Base-by-base conservation (phyloP, 2,888 invertebrate genomes). In the Cataglyphis livida region DNA sequence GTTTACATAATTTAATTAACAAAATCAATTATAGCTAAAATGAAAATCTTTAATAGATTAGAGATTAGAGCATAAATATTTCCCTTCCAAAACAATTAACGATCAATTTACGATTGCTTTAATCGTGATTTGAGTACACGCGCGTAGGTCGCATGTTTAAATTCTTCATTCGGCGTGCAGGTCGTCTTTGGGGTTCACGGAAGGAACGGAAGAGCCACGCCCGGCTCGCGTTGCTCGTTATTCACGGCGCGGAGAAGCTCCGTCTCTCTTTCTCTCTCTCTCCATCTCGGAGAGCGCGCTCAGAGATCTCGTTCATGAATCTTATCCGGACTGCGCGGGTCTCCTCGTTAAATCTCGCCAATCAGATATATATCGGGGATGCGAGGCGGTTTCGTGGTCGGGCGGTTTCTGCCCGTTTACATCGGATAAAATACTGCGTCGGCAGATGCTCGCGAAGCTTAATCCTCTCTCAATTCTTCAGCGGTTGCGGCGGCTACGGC, bases 221-320 rank as follows among this genome's bases (percentile, higher is more conserved):
- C 83, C 68, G 75, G 71, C 59, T 82, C 83, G 70, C 88, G 82
- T 81, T 81, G 32, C 84, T 87, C 88, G 87, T 87, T 87, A 87
- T 88, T 87, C 88, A 87, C 82, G 82, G 82, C 61, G 68, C 21
- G 71, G 48, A 54, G 70, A 51, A 25, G 48, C 74, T 44, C 65
- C 70, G 70, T 35, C 28, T 28, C 28, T 28, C 28, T 28, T 2
- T 28, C 35, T 25, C 25, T 25, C 25, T 84, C 75, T 57, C 57
- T 66, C 15, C 51, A 51, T 51, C 51, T 51, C n/a, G 51, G n/a
- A 15, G 51, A 18, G 71, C 79, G 62, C 62, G 21, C 71, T 87
- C 89, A 86, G 90, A 86, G 90, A 93, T 93, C 92, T 91, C 88
- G 87, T 89, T 81, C 92, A 92, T 93, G 93, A 93, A 93, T 93